A percentile compares a stretch with the other conserved stretches of the same genome.
phyloP scores from a whole-genome alignment of 2,888 invertebrate genomes.

The Heliothis peltigera region DNA sequence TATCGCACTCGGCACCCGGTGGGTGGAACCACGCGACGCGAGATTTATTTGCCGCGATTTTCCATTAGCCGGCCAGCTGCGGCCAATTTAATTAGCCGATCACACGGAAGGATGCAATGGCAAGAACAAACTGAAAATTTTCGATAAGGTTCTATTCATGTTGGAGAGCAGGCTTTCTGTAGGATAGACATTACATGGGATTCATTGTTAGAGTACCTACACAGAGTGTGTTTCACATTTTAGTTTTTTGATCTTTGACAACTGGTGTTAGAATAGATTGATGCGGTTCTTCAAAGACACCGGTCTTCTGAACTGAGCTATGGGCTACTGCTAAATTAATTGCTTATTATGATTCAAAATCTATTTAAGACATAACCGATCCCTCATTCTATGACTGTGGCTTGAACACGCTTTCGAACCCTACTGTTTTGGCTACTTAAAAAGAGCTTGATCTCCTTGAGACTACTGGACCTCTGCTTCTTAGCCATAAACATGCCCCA shows the following conservation, averaged over 20 bases:
- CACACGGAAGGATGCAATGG: slow-evolving; percentile 82
- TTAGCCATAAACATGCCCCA: no score
- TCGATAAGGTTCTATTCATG: slow-evolving; percentile 48
- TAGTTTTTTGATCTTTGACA: not conserved
- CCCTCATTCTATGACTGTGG: no score
- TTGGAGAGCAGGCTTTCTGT: not conserved
- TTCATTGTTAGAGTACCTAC: not conserved
- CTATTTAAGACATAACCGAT: no score
- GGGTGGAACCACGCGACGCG: slow-evolving; percentile 70
- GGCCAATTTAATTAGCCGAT: slow-evolving; percentile 85
- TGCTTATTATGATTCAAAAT: no score
- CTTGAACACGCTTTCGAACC: no score
- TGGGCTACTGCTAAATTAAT: not conserved
- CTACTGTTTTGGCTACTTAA: no score
- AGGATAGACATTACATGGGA: no score
- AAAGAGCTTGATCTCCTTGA: no score
- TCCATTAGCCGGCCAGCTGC: slow-evolving; percentile 76
- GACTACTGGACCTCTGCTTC: no score
- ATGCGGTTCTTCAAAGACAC: no score
- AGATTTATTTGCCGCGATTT: slow-evolving; percentile 83
- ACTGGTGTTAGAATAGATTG: no score
- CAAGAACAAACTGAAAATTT: slow-evolving; percentile 67
- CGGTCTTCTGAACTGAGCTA: not conserved
- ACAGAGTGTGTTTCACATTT: not conserved
- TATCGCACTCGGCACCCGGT: slow-evolving; percentile 55